Evolutionary conservation across 2,797 vertebrate genomes (phyloP), one percentile per base, ranked within the genome.

Genomic region (Notolepis coatsorum): DNA sequence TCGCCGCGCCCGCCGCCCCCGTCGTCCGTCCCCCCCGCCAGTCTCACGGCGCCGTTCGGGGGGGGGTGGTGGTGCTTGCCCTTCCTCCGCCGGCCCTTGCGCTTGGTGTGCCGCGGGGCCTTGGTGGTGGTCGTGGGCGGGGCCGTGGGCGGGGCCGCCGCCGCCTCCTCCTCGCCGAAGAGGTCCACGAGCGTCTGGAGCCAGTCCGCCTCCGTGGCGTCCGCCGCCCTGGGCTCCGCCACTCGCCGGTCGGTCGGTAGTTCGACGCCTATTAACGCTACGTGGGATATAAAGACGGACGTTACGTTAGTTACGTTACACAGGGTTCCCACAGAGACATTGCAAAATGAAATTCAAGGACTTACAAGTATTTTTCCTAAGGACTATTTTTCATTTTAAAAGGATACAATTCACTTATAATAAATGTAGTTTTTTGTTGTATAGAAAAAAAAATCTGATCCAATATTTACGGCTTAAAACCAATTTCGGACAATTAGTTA

Each of bases 11-110:
- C 80, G n/a, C 0, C 55, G 62, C 2, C 77, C n/a, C n/a, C n/a
- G n/a, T n/a, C n/a, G n/a, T n/a, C n/a, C 77, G 1, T 91, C 88
- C 1, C 90, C n/a, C n/a, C 88, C 25, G 79, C 90, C 80, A 99
- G 85, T 75, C 96, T 90, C 66, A 97, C 92, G 0, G 84, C 64
- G 0, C 97, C 96, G 0, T 90, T 79, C 1, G 5, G 75, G 8
- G 69, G 52, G 2, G 7, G 17, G 3, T 35, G 51, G 50, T 0
- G 62, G 1, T 73, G 83, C 13, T 92, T 92, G 31, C 78, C 88
- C 57, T 91, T 95, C 37, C 58, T 86, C 2, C 75, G 85, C 0
- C 80, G 75, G 12, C 74, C 82, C 69, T 84, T 92, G 5, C 85
- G 67, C 24, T 75, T 53, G 1, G 88, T 24, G 0, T 82, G 80